These are phyloP conservation scores for Amia ocellicauda DNA, from an alignment of 2,113 vertebrate species.

Conservation along the genomic window DNA sequence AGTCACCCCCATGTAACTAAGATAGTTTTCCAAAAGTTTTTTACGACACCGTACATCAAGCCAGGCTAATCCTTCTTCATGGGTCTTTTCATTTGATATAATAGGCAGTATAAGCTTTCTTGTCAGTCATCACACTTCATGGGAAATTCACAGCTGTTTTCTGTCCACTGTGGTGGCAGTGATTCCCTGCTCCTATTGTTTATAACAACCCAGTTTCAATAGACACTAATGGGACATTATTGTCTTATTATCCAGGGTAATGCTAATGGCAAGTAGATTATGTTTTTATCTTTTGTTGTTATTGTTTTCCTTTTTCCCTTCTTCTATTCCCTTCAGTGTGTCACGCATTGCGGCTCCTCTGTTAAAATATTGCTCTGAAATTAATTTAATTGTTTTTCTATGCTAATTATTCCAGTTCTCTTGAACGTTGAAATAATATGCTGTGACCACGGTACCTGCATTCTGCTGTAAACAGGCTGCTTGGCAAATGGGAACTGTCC, in stretches of 20 bases:
- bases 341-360: not conserved
- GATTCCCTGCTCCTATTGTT: not conserved
- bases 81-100: not conserved
- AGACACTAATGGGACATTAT: constrained; percentile 7
- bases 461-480: too few species aligned
- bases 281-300: not conserved
- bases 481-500: too few species aligned
- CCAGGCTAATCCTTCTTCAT: not conserved
- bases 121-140: not conserved
- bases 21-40: not conserved
- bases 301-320: not conserved
- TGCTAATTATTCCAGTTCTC: too few species aligned
- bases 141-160: not conserved
- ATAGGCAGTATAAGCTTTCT: not conserved
- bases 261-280: constrained; percentile 3
- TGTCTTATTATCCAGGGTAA: not conserved
- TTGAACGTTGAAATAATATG: too few species aligned
- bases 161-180: not conserved
- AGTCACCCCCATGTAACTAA: not conserved
- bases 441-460: too few species aligned
- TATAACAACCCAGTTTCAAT: not conserved
- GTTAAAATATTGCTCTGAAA: too few species aligned
- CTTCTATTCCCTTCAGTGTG: not conserved
- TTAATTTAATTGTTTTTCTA: too few species aligned
- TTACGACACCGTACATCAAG: not conserved